Percentiles rank a stretch among this genome's conserved stretches.
These are phyloP conservation scores for Ruditapes philippinarum DNA, from an alignment of 1,140 invertebrate species.

Conservation along the genomic window DNA sequence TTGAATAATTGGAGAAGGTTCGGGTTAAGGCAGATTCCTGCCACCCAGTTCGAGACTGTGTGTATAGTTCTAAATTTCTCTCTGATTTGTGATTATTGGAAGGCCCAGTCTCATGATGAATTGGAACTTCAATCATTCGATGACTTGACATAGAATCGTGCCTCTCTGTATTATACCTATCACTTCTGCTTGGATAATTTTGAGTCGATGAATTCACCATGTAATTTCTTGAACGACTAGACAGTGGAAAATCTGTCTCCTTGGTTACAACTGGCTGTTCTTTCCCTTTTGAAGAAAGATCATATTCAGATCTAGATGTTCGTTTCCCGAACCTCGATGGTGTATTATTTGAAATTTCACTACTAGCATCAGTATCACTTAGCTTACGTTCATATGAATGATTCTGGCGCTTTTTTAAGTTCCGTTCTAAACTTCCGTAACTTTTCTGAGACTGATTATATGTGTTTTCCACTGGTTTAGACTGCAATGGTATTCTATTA, in stretches of 20 bases:
- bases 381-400: conserved; percentile 58
- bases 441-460: conserved; percentile 57
- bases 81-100: background rate
- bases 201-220: background rate
- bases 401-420: conserved; percentile 55
- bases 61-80: conserved; percentile 29
- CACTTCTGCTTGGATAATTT: conserved; percentile 11
- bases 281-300: conserved; percentile 55
- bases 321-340: conserved; percentile 50
- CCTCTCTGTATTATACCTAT: conserved; percentile 8
- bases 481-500: conserved; percentile 46
- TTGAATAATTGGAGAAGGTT: conserved; percentile 63
- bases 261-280: conserved; percentile 19
- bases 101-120: conserved; percentile 30
- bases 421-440: conserved; percentile 80
- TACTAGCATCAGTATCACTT: conserved; percentile 59
- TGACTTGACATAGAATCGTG: conserved; percentile 13
- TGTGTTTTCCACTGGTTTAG: conserved; percentile 70
- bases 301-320: conserved; percentile 63
- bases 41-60: conserved; percentile 8
- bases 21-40: conserved; percentile 11
- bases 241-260: conserved; percentile 51
- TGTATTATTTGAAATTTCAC: conserved; percentile 38
- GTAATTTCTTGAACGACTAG: conserved; percentile 25
- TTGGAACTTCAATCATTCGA: conserved; percentile 56